Evolutionary conservation across 2,113 vertebrate species (phyloP), one percentile per base, ranked within the genome.

Genomic region (Megatriorchis doriae): DNA sequence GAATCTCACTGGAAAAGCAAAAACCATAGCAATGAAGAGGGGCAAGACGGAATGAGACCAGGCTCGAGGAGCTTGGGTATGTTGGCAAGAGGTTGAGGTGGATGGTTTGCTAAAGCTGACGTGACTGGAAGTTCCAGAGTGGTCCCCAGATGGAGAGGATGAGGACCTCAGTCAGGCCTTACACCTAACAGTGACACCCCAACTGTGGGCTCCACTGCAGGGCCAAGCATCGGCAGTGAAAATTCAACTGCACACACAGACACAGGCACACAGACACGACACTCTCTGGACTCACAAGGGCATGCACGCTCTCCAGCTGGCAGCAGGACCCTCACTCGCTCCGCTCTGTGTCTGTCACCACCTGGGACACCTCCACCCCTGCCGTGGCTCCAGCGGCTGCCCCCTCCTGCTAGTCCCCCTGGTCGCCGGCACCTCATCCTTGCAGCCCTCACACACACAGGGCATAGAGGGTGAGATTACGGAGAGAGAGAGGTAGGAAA

Each of bases 221-320:
- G 27, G 27, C 3, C 52, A 43, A 45, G 56, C n/a, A 26, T 32
- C 1, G 1, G 16, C 53, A 81, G 26, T 42, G 58, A 68, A 40
- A 47, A 77, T 42, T 58, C 47, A 68, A 3, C 26, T 48, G 25
- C 26, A 13, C 9, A 27, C 13, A 29, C 2, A 15, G 31, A 32
- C 14, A 32, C 2, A 13, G 38, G 50, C 26, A 22, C 19, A 59
- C 31, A 53, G 50, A 52, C 13, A 22, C 23, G 43, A 15, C 2
- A 7, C 18, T 12, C 12, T 20, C 11, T n/a, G 43, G 20, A 12
- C 50, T 75, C 62, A 68, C 45, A 43, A 38, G 34, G 0, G 3
- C 16, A 16, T 0, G 3, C 17, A 31, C 7, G 6, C 23, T 11
- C 2, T 0, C 25, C 29, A 21, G n/a, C 47, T 16, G n/a, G 22